Base-by-base conservation (phyloP, 2,888 invertebrate species). In the Dexiosoma caninum region DNA sequence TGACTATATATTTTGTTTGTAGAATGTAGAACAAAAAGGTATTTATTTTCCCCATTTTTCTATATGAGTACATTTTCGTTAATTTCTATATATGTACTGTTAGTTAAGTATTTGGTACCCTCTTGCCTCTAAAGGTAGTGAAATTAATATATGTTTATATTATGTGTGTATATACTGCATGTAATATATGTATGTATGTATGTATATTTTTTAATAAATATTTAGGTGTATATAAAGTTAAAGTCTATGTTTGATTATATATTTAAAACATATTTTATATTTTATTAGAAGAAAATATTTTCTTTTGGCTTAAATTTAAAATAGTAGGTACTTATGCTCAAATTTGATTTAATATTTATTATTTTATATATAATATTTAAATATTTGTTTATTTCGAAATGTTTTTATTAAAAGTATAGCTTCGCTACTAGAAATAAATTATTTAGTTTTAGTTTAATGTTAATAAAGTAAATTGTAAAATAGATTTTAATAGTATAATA, bases 301-400 rank as follows among this genome's bases (percentile, higher is more conserved):
- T 76, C 19, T 35, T 69, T 77, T 57, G 69, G 35, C 69, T 81
- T 77, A 81, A 67, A 42, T 23, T 59, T 77, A 81, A 59, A 62
- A 74, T 44, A 78, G 64, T 81, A 81, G 81, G 81, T 81, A 81
- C 81, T 81, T 74, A 81, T 81, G 77, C 81, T 77, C 77, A 64
- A 69, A 71, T 30, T 75, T 64, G 14, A 37, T 55, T n/a, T n/a
- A n/a, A n/a, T 23, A 35, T 37, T 59, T 19, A 6, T 66, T 46
- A 2, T 32, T 16, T 30, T 66, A 16, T 40, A 35, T 51, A 27
- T 51, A 49, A 19, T 66, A 37, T 23, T 64, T 40, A 9, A 44
- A 8, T 27, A 16, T 10, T 35, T 14, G 9, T 32, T n/a, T n/a
- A n/a, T n/a, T n/a, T n/a, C n/a, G n/a, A n/a, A n/a, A n/a, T n/a